Evolutionary conservation across 2,888 invertebrate genomes (phyloP), one percentile per base, ranked within the genome.

Genomic region (Callyntrura sp.): DNA sequence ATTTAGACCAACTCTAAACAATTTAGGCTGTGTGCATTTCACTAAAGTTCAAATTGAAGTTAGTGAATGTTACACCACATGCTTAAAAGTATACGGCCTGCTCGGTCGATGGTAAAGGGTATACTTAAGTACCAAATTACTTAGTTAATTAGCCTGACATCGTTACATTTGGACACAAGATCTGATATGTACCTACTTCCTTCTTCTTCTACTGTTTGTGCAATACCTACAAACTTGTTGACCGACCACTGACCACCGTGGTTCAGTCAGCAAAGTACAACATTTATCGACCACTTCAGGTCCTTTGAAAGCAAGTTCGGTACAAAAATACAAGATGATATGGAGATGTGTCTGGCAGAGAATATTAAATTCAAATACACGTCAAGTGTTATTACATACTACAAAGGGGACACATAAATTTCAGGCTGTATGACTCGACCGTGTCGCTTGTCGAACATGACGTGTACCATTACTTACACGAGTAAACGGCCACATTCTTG

Each of bases 101-200:
- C 35, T 35, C 35, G 35, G 35, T 35, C 35, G 35, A 35, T 35
- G 35, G 35, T 35, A 35, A 35, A 35, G 2, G 28, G n/a, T 20
- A 57, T 57, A 57, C 9, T 57, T 62, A 45, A 55, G 23, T 43
- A 23, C 62, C 62, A 23, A 45, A 82, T 45, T 65, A 23, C 65
- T 48, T 8, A 48, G 48, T 55, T 89, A 89, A 89, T 89, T 89
- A 89, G 89, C 51, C 57, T 85, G 84, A 85, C 84, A 65, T 84
- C 65, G 78, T 88, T 82, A 20, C 76, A 83, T 83, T 43, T 83
- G 83, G 76, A 76, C 68, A 84, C n/a, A 68, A 43, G 20, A 43
- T 11, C 45, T 60, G 55, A 60, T 60, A n/a, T 60, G 6, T 60
- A 28, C 60, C 28, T 51, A 51, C 23, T 14, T 43, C 81, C 17